Percentiles rank a stretch among this genome's conserved stretches.
phyloP scores from a whole-genome alignment of 2,888 invertebrate genomes.

The Microchrysa polita region DNA sequence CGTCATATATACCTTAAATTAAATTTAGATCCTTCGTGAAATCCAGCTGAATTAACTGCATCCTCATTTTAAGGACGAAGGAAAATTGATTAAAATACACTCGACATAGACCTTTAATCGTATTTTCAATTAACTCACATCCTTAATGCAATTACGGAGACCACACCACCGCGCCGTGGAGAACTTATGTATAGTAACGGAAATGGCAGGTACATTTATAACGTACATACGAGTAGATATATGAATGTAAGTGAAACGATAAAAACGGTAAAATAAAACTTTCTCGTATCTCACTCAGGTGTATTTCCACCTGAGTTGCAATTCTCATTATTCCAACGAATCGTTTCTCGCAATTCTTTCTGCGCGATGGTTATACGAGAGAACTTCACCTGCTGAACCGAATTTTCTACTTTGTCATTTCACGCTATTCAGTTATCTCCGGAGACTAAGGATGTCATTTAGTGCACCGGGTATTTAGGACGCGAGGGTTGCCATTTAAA shows the following conservation, averaged over 20 bases:
- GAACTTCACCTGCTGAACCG: no score
- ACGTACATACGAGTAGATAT: no score
- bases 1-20: not conserved
- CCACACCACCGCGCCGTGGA: constrained; percentile 32
- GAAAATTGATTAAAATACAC: constrained; percentile 34
- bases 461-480: not conserved
- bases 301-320: constrained; percentile 41
- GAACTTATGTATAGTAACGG: no score
- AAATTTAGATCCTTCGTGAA: constrained; percentile 10
- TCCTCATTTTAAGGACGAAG: constrained; percentile 9
- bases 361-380: not conserved
- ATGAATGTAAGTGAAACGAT: no score
- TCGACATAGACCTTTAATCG: constrained; percentile 33
- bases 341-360: constrained; percentile 4
- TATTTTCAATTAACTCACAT: constrained; percentile 44
- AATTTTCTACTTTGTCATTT: constrained; percentile 30
- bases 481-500: not conserved
- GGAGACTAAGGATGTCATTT: constrained; percentile 11
- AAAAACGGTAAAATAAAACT: no score
- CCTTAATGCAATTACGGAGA: constrained; percentile 41
- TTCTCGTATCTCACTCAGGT: not conserved
- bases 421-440: constrained; percentile 38
- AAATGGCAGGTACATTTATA: no score
- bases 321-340: constrained; percentile 26
- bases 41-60: constrained; percentile 16